Conservation (phyloP, 2,113 vertebrate genomes). For the Microcebus lehilahytsara region DNA sequence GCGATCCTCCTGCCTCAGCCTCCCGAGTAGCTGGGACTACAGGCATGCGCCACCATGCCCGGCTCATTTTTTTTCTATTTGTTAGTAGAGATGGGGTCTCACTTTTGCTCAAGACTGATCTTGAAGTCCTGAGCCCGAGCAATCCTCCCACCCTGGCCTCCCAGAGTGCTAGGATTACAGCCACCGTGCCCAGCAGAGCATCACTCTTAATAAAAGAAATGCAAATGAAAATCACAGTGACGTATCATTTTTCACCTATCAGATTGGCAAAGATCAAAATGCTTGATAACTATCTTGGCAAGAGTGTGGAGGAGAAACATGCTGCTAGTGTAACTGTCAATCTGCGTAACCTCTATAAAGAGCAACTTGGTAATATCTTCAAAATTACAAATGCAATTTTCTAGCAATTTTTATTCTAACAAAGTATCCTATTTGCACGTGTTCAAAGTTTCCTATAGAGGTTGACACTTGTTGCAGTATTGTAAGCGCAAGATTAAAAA, state of each 20-base stretch:
- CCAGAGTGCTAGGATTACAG: no score
- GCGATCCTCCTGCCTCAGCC: no score
- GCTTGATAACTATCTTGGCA: slow-evolving; percentile 38
- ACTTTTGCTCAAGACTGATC: no score
- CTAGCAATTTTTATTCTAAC: neutral
- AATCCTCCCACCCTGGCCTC: no score
- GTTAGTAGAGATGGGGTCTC: no score
- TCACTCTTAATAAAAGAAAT: slow-evolving; percentile 34
- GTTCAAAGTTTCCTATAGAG: neutral
- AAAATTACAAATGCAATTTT: neutral
- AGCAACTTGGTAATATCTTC: neutral
- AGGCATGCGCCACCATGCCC: no score
- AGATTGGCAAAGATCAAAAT: slow-evolving; percentile 50
- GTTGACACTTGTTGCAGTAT: neutral
- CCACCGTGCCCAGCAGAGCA: no score
- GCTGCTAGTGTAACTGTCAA: neutral
- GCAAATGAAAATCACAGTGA: neutral
- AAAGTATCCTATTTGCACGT: neutral
- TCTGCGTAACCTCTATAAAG: neutral
- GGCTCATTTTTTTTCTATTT: no score
- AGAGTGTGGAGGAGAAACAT: neutral
- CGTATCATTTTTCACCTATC: slow-evolving; percentile 45
- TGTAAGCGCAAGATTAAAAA: neutral
- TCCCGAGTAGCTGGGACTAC: no score
- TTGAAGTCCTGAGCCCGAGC: no score